phyloP scores from a whole-genome alignment of 1,140 invertebrate genomes.

The Heliconius nattereri region DNA sequence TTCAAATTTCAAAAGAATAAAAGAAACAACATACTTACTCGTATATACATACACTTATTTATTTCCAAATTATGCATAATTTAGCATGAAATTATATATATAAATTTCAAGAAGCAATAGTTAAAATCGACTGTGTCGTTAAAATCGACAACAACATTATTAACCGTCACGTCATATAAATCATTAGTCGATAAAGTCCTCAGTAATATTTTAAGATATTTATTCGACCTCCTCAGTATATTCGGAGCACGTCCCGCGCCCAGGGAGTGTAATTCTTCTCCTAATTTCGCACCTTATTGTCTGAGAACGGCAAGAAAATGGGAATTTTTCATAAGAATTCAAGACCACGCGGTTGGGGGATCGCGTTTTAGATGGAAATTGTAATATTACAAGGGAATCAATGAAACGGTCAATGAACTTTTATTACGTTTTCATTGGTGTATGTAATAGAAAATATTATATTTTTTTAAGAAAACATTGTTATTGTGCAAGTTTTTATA shows the following conservation, averaged over 20 bases:
- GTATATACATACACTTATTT: no score
- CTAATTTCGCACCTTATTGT: slow-evolving; percentile 79
- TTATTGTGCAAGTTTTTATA: no score
- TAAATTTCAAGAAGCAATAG: background rate
- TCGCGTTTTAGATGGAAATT: slow-evolving; percentile 30
- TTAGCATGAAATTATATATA: no score
- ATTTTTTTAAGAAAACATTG: no score
- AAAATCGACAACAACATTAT: background rate
- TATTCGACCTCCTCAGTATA: slow-evolving; percentile 50
- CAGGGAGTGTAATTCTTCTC: slow-evolving; percentile 74
- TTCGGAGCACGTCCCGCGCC: slow-evolving; percentile 60
- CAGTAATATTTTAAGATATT: slow-evolving; percentile 36
- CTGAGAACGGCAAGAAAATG: slow-evolving; percentile 67
- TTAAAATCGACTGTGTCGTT: no score
- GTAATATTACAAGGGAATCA: slow-evolving; percentile 37
- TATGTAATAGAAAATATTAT: background rate
- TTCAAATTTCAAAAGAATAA: no score
- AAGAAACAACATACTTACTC: no score
- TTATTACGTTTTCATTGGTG: slow-evolving; percentile 16
- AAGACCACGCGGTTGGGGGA: slow-evolving; percentile 46
- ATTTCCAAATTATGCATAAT: no score
- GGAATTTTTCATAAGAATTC: slow-evolving; percentile 72
- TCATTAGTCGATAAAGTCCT: slow-evolving; percentile 30
- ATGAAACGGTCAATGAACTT: slow-evolving; percentile 34
- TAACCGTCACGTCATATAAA: slow-evolving; percentile 19